These are phyloP conservation scores for Tiliqua scincoides DNA, from an alignment of 2,113 vertebrate genomes.

Conservation along the genomic window DNA sequence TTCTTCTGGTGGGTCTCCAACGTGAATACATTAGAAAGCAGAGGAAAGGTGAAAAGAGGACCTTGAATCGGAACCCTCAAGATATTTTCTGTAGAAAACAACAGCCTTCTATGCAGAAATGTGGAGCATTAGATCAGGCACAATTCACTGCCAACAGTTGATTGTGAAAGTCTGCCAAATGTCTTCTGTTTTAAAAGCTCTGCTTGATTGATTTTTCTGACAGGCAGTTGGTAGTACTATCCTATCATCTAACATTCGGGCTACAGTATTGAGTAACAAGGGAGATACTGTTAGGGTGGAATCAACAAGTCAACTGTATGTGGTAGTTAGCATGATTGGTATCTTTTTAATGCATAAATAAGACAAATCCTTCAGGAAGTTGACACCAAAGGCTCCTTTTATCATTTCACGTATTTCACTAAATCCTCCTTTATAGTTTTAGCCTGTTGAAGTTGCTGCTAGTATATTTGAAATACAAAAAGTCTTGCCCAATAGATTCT, in stretches of 20 bases:
- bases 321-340: constrained; percentile 1
- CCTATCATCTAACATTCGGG: neutral
- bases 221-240: neutral
- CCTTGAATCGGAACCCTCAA: constrained; percentile 47
- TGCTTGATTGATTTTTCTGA: constrained; percentile 4
- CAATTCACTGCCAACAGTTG: constrained; percentile 11
- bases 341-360: constrained; percentile 16
- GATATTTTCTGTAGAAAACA: constrained; percentile 64
- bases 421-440: neutral
- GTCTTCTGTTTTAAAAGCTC: neutral
- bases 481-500: neutral
- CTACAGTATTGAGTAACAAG: neutral
- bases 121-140: constrained; percentile 45
- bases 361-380: constrained; percentile 10
- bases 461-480: constrained; percentile 19
- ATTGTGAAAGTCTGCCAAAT: constrained; percentile 29
- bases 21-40: constrained; percentile 29
- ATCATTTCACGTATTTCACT: neutral
- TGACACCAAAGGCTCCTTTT: neutral
- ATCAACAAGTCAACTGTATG: neutral
- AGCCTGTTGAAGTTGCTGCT: neutral
- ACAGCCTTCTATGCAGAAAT: constrained; percentile 48
- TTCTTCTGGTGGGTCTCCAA: neutral
- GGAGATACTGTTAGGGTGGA: neutral
- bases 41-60: constrained; percentile 55